Base-by-base conservation (phyloP, 2,113 vertebrate species). In the Rutilus rutilus region DNA sequence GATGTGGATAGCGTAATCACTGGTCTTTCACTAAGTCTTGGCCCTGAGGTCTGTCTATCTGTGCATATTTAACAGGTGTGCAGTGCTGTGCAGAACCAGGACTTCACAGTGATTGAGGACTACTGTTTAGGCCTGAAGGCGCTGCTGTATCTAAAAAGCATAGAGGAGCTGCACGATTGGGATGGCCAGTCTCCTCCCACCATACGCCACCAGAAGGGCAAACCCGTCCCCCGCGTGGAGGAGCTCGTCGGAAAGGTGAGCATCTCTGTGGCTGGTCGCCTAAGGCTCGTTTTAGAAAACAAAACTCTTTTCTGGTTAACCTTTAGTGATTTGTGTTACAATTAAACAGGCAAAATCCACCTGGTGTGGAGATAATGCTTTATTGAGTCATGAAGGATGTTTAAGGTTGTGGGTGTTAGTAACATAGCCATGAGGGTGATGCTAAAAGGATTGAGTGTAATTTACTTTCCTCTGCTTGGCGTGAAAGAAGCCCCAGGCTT, bases 161-260 rank as follows among this genome's bases (percentile, higher is more conserved):
- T 97, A 47, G 96, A 96, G 39, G 95, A 97, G 69, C 94, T 97
- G 15, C 85, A 91, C 7, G 93, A 94, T 82, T 98, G 97, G 97
- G 91, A 97, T 1, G 97, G 97, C 10, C 97, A 98, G 92, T 97
- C 97, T 85, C 97, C 97, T 81, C 94, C 94, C 19, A 97, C 96
- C 15, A 39, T 90, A 78, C 71, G 88, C 75, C 97, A 98, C 85
- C 97, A 98, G 92, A 98, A 95, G 89, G 98, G 97, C 87, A 98
- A 98, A 89, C 95, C 96, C 10, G 88, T 97, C 30, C 95, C 94
- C 36, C 90, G 75, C 23, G 87, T 97, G 54, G 90, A 93, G 85
- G 96, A 96, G 4, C 91, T 98, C 57, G 79, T 91, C 2, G 96
- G 96, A 89, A 94, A 97, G 97, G 97, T 98, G 94, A 71, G 25